Conservation (phyloP, 2,797 vertebrate species). For the Smutsia gigantea region DNA sequence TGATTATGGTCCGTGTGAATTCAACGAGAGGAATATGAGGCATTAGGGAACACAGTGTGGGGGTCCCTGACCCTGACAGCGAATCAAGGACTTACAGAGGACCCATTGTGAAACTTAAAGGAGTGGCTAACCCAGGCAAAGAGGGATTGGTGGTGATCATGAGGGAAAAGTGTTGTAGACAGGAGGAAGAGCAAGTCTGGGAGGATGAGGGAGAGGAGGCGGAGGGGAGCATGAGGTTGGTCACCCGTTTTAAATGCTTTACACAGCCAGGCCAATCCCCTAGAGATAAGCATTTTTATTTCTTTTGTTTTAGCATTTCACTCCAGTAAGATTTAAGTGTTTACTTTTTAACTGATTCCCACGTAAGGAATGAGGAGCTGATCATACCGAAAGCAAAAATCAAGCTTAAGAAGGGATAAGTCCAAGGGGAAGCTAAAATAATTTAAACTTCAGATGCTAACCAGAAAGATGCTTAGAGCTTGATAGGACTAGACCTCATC, state of each 20-base stretch:
- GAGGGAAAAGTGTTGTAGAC: not conserved
- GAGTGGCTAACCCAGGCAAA: too few relatives aligned
- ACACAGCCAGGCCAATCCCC: not conserved
- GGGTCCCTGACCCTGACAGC: not conserved
- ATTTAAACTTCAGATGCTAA: not conserved
- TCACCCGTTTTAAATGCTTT: not conserved
- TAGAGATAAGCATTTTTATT: not conserved
- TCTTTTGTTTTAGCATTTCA: not conserved
- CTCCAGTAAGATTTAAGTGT: not conserved
- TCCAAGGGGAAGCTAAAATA: not conserved
- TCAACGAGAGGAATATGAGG: too few relatives aligned
- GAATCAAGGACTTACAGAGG: not conserved
- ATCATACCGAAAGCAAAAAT: not conserved
- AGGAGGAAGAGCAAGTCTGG: not conserved
- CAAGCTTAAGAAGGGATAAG: not conserved
- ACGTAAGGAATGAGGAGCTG: not conserved
- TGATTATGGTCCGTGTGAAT: too few relatives aligned
- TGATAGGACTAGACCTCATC: rapidly evolving
- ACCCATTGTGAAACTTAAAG: rapidly evolving
- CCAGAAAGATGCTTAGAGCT: not conserved
- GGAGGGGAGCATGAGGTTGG: too few relatives aligned
- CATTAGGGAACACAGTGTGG: rapidly evolving
- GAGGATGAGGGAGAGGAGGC: not conserved
- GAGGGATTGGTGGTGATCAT: not conserved
- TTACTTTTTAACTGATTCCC: not conserved